phyloP scores from a whole-genome alignment of 2,888 invertebrate genomes.

The Steromphala cineraria region DNA sequence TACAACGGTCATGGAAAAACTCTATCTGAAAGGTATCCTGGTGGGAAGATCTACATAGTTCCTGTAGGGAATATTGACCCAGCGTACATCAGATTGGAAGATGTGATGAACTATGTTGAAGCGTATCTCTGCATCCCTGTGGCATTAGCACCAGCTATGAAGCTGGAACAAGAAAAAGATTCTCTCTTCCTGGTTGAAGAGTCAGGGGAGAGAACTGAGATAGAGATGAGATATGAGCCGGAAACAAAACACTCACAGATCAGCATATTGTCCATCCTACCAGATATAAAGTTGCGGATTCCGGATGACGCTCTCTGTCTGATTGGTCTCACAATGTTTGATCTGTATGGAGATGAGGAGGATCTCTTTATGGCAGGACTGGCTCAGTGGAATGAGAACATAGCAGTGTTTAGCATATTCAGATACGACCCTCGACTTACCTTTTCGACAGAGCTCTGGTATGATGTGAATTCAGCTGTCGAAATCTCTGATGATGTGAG shows the following conservation, averaged over 20 bases:
- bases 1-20: slow-evolving; percentile 57
- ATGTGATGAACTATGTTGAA: slow-evolving; percentile 61
- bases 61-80: slow-evolving; percentile 63
- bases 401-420: slow-evolving; percentile 70
- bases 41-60: slow-evolving; percentile 67
- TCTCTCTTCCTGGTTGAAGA: background rate
- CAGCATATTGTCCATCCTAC: slow-evolving; percentile 55
- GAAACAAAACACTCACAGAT: slow-evolving; percentile 55
- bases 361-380: slow-evolving; percentile 73
- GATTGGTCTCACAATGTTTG: slow-evolving; percentile 68
- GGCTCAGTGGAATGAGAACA: slow-evolving; percentile 67
- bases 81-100: slow-evolving; percentile 48
- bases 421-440: slow-evolving; percentile 69
- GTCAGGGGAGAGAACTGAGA: background rate
- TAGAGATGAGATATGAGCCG: background rate
- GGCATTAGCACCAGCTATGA: slow-evolving; percentile 50
- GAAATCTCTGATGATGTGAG: background rate
- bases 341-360: slow-evolving; percentile 67
- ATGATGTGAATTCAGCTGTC: slow-evolving; percentile 33
- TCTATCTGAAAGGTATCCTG: slow-evolving; percentile 61
- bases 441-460: slow-evolving; percentile 69
- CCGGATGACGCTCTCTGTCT: slow-evolving; percentile 69
- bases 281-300: slow-evolving; percentile 50
- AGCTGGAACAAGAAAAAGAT: slow-evolving; percentile 39
- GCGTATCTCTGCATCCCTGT: slow-evolving; percentile 65